Percentiles rank a stretch among this genome's conserved stretches.
Evolutionary conservation across 2,113 vertebrate species (phyloP).

Genomic region (Camelus bactrianus): DNA sequence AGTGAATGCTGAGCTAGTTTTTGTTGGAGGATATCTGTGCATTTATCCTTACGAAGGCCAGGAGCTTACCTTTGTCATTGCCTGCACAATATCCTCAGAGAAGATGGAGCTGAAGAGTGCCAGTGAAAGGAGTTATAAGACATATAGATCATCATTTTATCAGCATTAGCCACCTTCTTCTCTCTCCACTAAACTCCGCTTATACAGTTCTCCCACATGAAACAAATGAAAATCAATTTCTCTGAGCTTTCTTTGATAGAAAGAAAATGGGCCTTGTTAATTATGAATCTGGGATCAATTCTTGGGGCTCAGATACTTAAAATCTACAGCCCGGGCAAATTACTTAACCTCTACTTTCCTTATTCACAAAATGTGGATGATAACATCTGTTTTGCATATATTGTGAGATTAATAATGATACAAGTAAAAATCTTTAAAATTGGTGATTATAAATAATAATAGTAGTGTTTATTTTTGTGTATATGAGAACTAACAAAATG

Average conservation of each 20-base stretch:
- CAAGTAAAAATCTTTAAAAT: background rate
- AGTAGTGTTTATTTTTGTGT: background rate
- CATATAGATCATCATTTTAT: background rate
- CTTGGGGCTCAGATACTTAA: background rate
- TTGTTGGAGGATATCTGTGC: background rate
- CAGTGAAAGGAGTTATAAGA: background rate
- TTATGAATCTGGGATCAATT: conserved; percentile 33
- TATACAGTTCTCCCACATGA: conserved; percentile 24
- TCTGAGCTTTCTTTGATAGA: background rate
- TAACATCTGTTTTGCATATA: background rate
- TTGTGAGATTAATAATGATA: conserved; percentile 2
- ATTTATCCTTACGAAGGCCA: background rate
- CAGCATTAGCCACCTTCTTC: background rate
- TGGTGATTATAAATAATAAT: background rate
- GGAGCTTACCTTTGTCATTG: background rate
- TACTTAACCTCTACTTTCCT: background rate
- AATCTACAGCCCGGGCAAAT: background rate
- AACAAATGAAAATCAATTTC: conserved; percentile 48
- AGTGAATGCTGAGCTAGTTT: background rate
- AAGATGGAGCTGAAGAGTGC: background rate
- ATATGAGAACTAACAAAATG: background rate
- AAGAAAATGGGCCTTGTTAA: conserved; percentile 15
- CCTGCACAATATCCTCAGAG: background rate
- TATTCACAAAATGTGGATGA: background rate
- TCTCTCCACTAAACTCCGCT: background rate